These are phyloP conservation scores for Coccyzus lansbergi DNA, from an alignment of 2,797 vertebrate species.

Conservation along the genomic window DNA sequence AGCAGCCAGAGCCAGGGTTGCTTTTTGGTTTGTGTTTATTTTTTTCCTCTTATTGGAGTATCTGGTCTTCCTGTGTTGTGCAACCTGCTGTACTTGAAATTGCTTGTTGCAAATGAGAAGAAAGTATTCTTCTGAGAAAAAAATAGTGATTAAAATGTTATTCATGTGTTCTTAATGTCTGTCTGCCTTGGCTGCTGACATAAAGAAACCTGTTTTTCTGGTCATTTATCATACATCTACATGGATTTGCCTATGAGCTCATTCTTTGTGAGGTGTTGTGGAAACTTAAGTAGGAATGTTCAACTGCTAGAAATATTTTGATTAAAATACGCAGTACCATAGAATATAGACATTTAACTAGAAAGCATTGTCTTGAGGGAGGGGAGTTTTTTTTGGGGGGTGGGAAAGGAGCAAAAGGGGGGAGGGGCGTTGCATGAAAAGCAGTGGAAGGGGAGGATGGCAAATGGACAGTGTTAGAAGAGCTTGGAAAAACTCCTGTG, in stretches of 20 bases:
- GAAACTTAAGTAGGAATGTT: constrained; percentile 76
- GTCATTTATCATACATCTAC: constrained; percentile 76
- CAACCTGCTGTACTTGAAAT: constrained; percentile 59
- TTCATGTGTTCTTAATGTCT: constrained; percentile 63
- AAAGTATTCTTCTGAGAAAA: constrained; percentile 55
- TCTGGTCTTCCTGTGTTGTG: not conserved
- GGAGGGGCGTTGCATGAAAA: constrained; percentile 51
- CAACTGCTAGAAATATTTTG: constrained; percentile 78
- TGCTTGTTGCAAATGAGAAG: constrained; percentile 50
- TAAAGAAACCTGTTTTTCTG: constrained; percentile 78
- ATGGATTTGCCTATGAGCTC: constrained; percentile 75
- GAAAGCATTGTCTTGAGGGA: constrained; percentile 31
- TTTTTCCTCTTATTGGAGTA: not conserved
- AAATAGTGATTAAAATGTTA: constrained; percentile 56
- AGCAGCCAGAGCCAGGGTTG: not conserved
- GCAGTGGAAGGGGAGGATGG: constrained; percentile 66
- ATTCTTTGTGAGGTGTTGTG: constrained; percentile 63
- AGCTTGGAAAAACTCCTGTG: constrained; percentile 82
- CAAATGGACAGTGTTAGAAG: constrained; percentile 73
- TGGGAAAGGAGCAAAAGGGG: not conserved
- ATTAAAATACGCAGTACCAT: constrained; percentile 65
- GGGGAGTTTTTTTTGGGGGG: not conserved
- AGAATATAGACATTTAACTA: constrained; percentile 39
- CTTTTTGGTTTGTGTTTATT: not conserved
- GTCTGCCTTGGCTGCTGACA: constrained; percentile 63